A percentile compares a stretch with the other conserved stretches of the same genome.
Evolutionary conservation across 2,797 vertebrate genomes (phyloP).

Genomic region (Basileuterus tristriatus): DNA sequence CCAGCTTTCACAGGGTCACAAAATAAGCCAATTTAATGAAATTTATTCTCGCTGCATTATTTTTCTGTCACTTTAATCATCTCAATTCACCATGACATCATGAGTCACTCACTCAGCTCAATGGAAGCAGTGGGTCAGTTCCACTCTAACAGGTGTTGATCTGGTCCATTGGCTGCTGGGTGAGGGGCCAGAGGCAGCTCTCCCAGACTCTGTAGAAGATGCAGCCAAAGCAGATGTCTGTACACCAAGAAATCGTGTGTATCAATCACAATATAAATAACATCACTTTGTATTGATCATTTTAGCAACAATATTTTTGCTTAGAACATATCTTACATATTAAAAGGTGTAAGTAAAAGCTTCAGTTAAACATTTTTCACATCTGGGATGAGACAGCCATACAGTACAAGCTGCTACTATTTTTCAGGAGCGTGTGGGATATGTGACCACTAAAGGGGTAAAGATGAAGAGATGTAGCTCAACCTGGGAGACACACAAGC

Average conservation of each 20-base stretch:
- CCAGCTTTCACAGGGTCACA: background rate
- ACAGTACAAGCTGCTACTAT: background rate
- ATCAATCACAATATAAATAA: background rate
- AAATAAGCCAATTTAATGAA: background rate
- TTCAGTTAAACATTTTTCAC: background rate
- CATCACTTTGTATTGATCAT: fast-evolving
- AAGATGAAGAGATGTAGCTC: background rate
- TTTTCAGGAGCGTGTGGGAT: background rate
- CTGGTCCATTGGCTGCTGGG: background rate
- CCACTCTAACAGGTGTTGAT: background rate
- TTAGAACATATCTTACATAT: background rate
- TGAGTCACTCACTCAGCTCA: background rate
- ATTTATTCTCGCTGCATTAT: background rate
- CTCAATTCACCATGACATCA: background rate
- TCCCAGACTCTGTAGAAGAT: background rate
- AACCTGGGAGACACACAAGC: background rate
- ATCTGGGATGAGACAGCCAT: background rate
- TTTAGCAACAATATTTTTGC: background rate
- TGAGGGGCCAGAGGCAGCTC: background rate
- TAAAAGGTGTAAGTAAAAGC: background rate
- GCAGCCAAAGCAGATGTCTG: background rate
- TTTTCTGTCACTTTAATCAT: background rate
- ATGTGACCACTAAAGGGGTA: background rate
- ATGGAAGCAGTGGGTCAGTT: background rate
- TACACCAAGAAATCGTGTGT: background rate